Evolutionary conservation across 1,140 invertebrate species (phyloP).

Genomic region (Drosophila triauraria): DNA sequence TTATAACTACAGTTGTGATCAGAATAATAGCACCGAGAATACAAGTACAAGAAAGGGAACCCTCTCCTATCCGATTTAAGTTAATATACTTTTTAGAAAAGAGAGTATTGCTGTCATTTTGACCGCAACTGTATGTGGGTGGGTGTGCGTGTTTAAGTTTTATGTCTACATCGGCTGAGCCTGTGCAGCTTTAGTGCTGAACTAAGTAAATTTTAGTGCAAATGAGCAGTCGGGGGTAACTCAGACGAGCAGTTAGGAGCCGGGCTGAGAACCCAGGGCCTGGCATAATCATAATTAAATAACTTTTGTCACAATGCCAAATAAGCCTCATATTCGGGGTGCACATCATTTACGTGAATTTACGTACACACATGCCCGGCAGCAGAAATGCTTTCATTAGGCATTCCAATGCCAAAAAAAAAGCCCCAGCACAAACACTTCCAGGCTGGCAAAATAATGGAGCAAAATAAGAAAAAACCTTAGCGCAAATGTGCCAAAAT

Average conservation of each 20-base stretch:
- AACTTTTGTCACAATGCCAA: slow-evolving; percentile 79
- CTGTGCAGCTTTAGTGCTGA: slow-evolving; percentile 76
- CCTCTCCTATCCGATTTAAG: not conserved
- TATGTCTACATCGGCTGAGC: slow-evolving; percentile 74
- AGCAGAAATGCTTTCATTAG: slow-evolving; percentile 66
- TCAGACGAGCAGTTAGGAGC: slow-evolving; percentile 61
- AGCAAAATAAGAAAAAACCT: slow-evolving; percentile 38
- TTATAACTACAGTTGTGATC: not conserved
- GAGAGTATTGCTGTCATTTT: not conserved
- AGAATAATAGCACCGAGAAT: not conserved
- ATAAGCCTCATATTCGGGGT: slow-evolving; percentile 53
- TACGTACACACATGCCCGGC: slow-evolving; percentile 53
- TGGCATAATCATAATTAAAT: slow-evolving; percentile 79
- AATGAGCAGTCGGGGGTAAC: slow-evolving; percentile 68
- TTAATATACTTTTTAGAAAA: not conserved
- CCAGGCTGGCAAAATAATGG: slow-evolving; percentile 28
- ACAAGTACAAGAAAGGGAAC: not conserved
- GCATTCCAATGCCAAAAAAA: slow-evolving; percentile 60
- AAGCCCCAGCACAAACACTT: slow-evolving; percentile 17
- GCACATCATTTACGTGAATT: slow-evolving; percentile 77
- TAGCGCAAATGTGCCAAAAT: slow-evolving; percentile 80
- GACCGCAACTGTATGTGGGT: slow-evolving; percentile 7
- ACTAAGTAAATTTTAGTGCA: slow-evolving; percentile 77
- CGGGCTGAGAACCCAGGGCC: slow-evolving; percentile 50
- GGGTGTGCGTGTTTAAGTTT: slow-evolving; percentile 70